These are phyloP conservation scores for Cosmia trapezina DNA, from an alignment of 2,888 invertebrate genomes.

Conservation along the genomic window DNA sequence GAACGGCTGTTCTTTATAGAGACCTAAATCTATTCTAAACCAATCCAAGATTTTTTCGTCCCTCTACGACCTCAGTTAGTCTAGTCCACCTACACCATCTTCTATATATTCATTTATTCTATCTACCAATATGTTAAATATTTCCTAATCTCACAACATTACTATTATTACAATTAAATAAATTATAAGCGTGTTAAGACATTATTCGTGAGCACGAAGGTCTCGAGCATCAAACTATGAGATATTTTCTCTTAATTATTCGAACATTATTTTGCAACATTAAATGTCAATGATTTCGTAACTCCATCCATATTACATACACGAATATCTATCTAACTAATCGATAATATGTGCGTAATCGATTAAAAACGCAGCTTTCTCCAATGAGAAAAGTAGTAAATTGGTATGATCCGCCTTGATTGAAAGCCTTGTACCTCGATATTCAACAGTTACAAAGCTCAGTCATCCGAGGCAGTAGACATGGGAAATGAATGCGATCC, in stretches of 20 bases:
- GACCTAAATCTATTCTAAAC: background rate
- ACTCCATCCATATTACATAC: slow-evolving; percentile 45
- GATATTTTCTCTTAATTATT: slow-evolving; percentile 25
- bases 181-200: background rate
- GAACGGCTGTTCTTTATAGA: background rate
- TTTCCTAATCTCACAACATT: background rate
- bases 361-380: slow-evolving; percentile 59
- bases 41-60: background rate
- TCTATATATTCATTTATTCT: background rate
- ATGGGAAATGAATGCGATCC: slow-evolving; percentile 73
- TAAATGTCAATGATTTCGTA: slow-evolving; percentile 50
- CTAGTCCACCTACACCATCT: background rate
- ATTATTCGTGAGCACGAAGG: slow-evolving; percentile 21
- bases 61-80: background rate
- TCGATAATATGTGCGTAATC: slow-evolving; percentile 49
- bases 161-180: background rate
- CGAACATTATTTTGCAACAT: slow-evolving; percentile 33
- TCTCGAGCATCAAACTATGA: background rate
- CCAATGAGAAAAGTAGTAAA: slow-evolving; percentile 40
- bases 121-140: background rate
- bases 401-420: slow-evolving; percentile 54
- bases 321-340: slow-evolving; percentile 30
- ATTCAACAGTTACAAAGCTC: slow-evolving; percentile 73
- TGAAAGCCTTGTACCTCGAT: slow-evolving; percentile 62
- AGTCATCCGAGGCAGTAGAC: slow-evolving; percentile 75